phyloP scores from a whole-genome alignment of 1,140 invertebrate genomes.

The Magallana angulata region DNA sequence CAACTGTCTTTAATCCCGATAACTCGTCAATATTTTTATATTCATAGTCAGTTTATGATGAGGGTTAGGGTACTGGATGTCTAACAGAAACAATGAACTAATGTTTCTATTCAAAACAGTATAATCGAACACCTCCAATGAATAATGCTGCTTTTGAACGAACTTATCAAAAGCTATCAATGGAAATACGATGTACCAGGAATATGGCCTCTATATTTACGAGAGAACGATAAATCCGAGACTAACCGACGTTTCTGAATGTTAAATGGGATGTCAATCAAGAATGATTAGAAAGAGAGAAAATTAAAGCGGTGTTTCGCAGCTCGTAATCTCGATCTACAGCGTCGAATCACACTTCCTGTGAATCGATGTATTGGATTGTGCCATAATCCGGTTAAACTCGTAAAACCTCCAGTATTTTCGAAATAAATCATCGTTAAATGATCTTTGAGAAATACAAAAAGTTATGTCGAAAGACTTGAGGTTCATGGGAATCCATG shows the following conservation, averaged over 20 bases:
- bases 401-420: conserved; percentile 5
- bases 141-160: neutral
- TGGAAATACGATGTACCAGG: conserved; percentile 13
- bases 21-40: conserved; percentile 4
- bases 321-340: conserved; percentile 30
- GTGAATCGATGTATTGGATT: conserved; percentile 29
- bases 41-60: neutral
- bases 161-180: neutral
- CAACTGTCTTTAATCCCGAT: neutral
- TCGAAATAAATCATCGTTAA: conserved; percentile 15
- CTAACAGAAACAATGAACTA: neutral
- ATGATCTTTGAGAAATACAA: neutral
- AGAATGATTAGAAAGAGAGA: conserved; percentile 22
- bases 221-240: neutral
- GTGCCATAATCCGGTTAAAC: conserved; percentile 14
- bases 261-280: conserved; percentile 35
- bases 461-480: neutral
- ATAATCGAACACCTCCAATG: neutral
- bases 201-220: neutral
- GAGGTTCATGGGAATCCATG: conserved; percentile 11
- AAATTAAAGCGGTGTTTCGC: conserved; percentile 33
- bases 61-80: neutral
- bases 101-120: conserved; percentile 3
- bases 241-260: neutral
- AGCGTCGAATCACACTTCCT: conserved; percentile 12